These are phyloP conservation scores for Nasalis larvatus DNA, from an alignment of 2,113 vertebrate genomes.

Conservation along the genomic window DNA sequence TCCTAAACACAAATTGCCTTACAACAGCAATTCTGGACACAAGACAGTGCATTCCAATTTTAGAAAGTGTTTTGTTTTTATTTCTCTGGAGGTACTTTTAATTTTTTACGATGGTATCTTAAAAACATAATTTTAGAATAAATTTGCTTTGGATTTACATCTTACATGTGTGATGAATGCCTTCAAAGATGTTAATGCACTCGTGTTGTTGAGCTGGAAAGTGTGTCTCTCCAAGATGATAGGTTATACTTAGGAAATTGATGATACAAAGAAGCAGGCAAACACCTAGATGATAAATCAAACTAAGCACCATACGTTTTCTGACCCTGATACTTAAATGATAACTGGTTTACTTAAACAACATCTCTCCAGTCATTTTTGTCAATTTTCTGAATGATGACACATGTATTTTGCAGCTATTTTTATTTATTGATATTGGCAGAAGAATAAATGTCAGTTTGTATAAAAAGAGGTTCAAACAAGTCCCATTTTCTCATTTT, in stretches of 20 bases:
- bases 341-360: background rate
- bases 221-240: background rate
- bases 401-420: background rate
- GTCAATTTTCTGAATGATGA: constrained; percentile 27
- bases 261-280: background rate
- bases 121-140: background rate
- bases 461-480: background rate
- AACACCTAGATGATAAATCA: background rate
- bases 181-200: background rate
- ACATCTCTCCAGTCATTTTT: background rate
- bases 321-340: background rate
- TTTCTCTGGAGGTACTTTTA: background rate
- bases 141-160: background rate
- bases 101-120: background rate
- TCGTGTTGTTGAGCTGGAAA: background rate
- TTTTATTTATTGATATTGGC: background rate
- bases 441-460: constrained; percentile 27
- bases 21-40: background rate
- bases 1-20: background rate
- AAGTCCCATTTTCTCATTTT: background rate
- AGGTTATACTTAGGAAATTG: background rate
- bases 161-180: background rate
- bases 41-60: background rate
- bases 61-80: background rate
- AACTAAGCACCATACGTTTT: background rate